phyloP scores from a whole-genome alignment of 64 coral and sea anemone species.

The Trachythela sp. region DNA sequence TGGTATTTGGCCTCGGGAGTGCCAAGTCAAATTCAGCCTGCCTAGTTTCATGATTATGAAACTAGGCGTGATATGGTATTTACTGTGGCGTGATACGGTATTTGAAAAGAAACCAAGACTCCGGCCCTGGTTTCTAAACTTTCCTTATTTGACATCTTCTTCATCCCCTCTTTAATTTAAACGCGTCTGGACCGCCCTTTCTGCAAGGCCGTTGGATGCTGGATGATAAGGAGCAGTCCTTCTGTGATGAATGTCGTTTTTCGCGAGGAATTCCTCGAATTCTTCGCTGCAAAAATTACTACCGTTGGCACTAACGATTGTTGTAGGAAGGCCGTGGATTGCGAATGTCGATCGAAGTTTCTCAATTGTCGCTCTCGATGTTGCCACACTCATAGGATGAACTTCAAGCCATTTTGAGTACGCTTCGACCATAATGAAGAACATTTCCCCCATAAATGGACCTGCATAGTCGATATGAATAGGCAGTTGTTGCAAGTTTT shows the following conservation, averaged over 20 bases:
- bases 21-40: no score
- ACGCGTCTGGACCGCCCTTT: constrained; percentile 5
- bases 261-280: no score
- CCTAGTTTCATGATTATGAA: no score
- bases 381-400: neutral
- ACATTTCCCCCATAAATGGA: constrained; percentile 19
- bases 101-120: constrained; percentile 1
- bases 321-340: constrained; percentile 13
- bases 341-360: constrained; percentile 34
- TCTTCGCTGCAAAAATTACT: no score
- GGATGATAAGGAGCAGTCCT: no score
- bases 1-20: no score
- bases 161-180: constrained; percentile 16
- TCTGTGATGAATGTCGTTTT: no score
- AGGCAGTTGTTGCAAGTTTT: neutral
- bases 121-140: constrained; percentile 22
- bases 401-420: constrained; percentile 47
- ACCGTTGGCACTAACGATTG: constrained; percentile 37
- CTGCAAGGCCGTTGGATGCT: constrained; percentile 47
- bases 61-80: no score
- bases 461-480: no score
- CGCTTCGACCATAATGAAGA: constrained; percentile 28
- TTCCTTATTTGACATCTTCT: no score
- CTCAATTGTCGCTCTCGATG: no score
- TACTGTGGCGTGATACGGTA: constrained; percentile 24